Evolutionary conservation across 2,797 vertebrate species (phyloP).

Genomic region (Capromys pilorides): DNA sequence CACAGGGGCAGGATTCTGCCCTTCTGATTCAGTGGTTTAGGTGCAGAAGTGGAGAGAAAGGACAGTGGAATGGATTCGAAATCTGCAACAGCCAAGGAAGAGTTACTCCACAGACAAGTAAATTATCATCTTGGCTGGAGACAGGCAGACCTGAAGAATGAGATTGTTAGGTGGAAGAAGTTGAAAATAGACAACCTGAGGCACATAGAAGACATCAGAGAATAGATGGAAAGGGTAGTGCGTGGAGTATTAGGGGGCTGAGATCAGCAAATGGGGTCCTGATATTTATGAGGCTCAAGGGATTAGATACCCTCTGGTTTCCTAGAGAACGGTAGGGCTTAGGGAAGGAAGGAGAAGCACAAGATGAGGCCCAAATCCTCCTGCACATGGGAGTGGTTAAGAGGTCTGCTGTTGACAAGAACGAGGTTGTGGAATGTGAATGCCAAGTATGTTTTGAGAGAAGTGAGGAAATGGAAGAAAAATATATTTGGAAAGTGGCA

Average conservation of each 20-base stretch:
- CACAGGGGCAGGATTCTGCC: neutral
- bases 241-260: neutral
- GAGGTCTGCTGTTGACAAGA: neutral
- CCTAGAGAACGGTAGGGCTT: neutral
- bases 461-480: neutral
- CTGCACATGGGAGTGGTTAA: neutral
- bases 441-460: neutral
- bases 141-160: neutral
- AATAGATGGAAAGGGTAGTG: neutral
- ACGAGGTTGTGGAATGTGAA: neutral
- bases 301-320: neutral
- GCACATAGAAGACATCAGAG: neutral
- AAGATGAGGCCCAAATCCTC: neutral
- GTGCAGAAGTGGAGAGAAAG: neutral
- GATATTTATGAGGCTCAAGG: neutral
- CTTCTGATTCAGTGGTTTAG: neutral
- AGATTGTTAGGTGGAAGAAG: neutral
- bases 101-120: neutral
- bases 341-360: neutral
- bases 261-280: neutral
- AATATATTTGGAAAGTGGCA: neutral
- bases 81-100: neutral
- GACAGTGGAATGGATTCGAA: neutral
- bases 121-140: neutral
- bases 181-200: neutral